Evolutionary conservation across 2,113 vertebrate species (phyloP), one percentile per base, ranked within the genome.

Genomic region (Seriola aureovittata): DNA sequence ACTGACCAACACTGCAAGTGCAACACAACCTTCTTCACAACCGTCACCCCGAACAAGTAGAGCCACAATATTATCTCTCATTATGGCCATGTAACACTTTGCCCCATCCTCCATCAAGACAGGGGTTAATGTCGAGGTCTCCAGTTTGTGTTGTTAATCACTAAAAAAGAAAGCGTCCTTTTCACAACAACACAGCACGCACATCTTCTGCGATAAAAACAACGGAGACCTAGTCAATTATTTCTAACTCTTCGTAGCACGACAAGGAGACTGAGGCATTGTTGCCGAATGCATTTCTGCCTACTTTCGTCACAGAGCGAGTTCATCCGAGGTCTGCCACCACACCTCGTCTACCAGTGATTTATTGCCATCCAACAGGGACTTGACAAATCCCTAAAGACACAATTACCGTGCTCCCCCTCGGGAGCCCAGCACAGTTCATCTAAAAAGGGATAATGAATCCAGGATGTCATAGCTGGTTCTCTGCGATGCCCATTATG

Each of bases 321-420:
- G 88, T 93, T 91, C 84, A 90, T 70, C 82, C 71, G 64, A 74
- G 87, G 89, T 90, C 82, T 65, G 60, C 81, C 64, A 58, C 75
- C 76, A 77, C 82, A 76, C 87, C 90, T 89, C 81, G 57, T 89
- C 78, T 73, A 72, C 77, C 82, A 78, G 68, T 93, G 92, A 95
- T 94, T 92, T 92, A 95, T 93, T 88, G 88, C 89, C 83, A 75
- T 87, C 92, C 86, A 92, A 76, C 82, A 81, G 78, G 79, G 92
- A 91, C 78, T 75, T 88, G 93, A 95, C 89, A 95, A 95, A 92
- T 95, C 95, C 92, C 94, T 91, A 89, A 93, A 95, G 94, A 94
- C 88, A 92, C 93, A 94, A 95, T 95, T 95, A 95, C 85, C 36
- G 32, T 79, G 79, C 82, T 84, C 78, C 86, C 91, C 85, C 81